Conservation (phyloP, 2,888 invertebrate genomes). For the Stenolophus ochropezus region DNA sequence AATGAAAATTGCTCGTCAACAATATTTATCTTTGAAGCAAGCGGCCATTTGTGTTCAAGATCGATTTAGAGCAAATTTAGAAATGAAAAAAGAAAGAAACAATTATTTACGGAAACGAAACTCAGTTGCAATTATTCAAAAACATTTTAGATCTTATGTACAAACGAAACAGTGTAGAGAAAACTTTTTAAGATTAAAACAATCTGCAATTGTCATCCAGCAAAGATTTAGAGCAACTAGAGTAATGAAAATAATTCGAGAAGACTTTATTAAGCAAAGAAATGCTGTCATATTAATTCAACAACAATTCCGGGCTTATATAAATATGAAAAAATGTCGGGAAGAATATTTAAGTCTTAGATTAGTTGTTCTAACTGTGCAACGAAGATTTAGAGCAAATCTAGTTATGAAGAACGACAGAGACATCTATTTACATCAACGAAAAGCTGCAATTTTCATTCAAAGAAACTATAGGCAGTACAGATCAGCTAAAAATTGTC, state of each 20-base stretch:
- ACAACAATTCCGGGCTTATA: conserved; percentile 72
- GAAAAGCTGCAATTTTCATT: conserved; percentile 68
- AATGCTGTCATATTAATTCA: conserved; percentile 70
- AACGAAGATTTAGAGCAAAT: conserved; percentile 70
- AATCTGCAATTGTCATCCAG: conserved; percentile 71
- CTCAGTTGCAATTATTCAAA: conserved; percentile 63
- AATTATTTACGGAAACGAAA: conserved; percentile 64
- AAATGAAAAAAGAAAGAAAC: conserved; percentile 63
- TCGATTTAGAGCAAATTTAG: conserved; percentile 68
- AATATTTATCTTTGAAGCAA: conserved; percentile 67
- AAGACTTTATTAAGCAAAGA: conserved; percentile 69
- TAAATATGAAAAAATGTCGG: conserved; percentile 67
- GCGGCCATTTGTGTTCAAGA: conserved; percentile 67
- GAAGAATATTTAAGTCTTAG: conserved; percentile 64
- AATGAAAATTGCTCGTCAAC: conserved; percentile 66
- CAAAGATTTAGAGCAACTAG: conserved; percentile 68
- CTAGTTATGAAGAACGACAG: conserved; percentile 64
- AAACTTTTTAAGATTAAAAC: conserved; percentile 21
- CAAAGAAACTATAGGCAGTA: conserved; percentile 19
- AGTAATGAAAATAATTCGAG: conserved; percentile 65
- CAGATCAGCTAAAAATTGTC: conserved; percentile 69
- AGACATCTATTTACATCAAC: conserved; percentile 67
- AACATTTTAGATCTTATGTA: conserved; percentile 55
- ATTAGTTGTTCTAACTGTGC: conserved; percentile 64
- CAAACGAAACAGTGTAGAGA: conserved; percentile 66